phyloP scores from a whole-genome alignment of 2,888 invertebrate species.

The Cantharis rustica region DNA sequence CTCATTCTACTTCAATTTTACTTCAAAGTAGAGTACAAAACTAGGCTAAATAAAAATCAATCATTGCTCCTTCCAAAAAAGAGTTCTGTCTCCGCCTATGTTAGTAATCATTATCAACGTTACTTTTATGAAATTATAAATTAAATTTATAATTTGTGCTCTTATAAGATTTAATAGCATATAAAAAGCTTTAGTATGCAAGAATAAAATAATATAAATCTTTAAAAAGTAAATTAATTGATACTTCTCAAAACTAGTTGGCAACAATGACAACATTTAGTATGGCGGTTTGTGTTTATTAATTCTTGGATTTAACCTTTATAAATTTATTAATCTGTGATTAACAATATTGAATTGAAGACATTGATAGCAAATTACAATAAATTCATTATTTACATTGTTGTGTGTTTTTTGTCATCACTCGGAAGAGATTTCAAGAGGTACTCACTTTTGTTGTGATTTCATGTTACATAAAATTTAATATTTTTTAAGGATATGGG shows the following conservation, averaged over 20 bases:
- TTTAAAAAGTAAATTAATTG: not conserved
- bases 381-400: not conserved
- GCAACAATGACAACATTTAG: not conserved
- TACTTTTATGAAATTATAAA: too few relatives aligned
- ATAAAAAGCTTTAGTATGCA: not conserved
- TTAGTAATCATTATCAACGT: too few relatives aligned
- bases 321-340: not conserved
- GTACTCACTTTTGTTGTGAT: not conserved
- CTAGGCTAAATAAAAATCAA: too few relatives aligned
- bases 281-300: not conserved
- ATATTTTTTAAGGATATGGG: conserved; percentile 59
- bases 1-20: too few relatives aligned
- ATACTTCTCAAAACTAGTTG: not conserved
- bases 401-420: not conserved
- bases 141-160: too few relatives aligned
- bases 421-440: not conserved
- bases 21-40: too few relatives aligned
- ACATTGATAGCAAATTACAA: not conserved
- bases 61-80: too few relatives aligned
- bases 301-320: not conserved
- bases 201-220: not conserved
- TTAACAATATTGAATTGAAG: not conserved
- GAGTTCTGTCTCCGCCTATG: too few relatives aligned
- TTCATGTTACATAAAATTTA: not conserved
- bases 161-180: not conserved